Evolutionary conservation across 2,888 invertebrate genomes (phyloP), one percentile per base, ranked within the genome.

Genomic region (Allolobophora icterica): DNA sequence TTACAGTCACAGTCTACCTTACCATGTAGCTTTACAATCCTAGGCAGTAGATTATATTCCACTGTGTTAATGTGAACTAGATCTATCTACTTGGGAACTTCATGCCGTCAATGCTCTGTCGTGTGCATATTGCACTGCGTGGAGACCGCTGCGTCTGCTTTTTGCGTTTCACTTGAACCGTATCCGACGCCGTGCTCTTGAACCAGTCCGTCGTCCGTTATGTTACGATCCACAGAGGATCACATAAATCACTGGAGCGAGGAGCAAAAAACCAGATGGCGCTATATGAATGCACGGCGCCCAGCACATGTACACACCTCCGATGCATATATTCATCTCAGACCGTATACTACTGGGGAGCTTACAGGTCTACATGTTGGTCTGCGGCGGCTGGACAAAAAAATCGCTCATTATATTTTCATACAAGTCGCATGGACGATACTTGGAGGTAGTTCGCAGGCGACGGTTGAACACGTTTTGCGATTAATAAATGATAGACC

Each of bases 401-500:
- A 71, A 71, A 30, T 71, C 71, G 17, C n/a, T n/a, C 71, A 71
- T 71, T n/a, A n/a, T 71, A 17, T 21, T 71, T 71, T 71, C 11
- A n/a, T n/a, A 71, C 8, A n/a, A 71, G 71, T 71, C n/a, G 71
- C 30, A 1, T n/a, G n/a, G 52, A 52, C 52, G 45, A 45, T 13
- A 45, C 17, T 45, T 45, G 13, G 45, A 45, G 45, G 45, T n/a
- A n/a, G n/a, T 30, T 58, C 58, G 58, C 6, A 58, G 58, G 58
- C 58, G 30, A 30, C 58, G 30, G 24, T 71, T 8, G 71, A 71
- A 1, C 30, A 71, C 71, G 71, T 71, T 71, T 30, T 8, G n/a
- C 71, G 71, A 71, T 71, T 71, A 71, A 71, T 71, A 71, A 71
- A 71, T 71, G 71, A 71, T 71, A 71, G n/a, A n/a, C 71, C 71